Base-by-base conservation (phyloP, 1,140 invertebrate genomes). In the Carposina sasakii region DNA sequence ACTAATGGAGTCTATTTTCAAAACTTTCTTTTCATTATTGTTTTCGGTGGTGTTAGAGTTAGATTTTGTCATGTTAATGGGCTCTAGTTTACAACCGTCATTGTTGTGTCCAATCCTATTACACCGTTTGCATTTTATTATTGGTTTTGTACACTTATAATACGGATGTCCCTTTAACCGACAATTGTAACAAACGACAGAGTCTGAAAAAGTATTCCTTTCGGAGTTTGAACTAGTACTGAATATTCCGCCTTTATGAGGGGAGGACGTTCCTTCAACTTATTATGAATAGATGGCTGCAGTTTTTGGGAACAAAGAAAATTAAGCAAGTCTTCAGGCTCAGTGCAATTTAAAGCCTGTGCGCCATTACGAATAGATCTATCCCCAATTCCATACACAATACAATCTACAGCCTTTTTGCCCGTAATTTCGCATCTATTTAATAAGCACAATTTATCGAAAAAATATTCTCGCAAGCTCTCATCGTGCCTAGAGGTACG, bases 261-360 rank as follows among this genome's bases (percentile, higher is more conserved):
- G n/a, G n/a, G 19, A 22, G 2, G 13, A 15, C 6, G 5, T 23
- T 34, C 43, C 6, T 13, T 34, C 4, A 19, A 12, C 12, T 17
- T 46, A 4, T 13, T 34, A 22, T 16, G 2, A 13, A 34, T n/a
- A 8, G 30, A 21, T n/a, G n/a, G 30, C 26, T n/a, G 30, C 6
- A 1, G 20, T 3, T 19, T 15, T 34, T 46, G 43, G 13, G 31
- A 46, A 22, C 9, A 13, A 6, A 46, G 31, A 33, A 22, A 46
- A 36, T 46, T 33, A 13, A 46, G 26, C 20, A 46, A 24, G 17
- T 46, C 44, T 19, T 46, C 44, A 10, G 44, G 44, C 19, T 46
- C 44, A 5, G 34, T 33, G 37, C 44, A 46, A 36, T 46, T 46
- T 36, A 46, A 36, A 9, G 44, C 31, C 20, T 46, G 44, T 1